Evolutionary conservation across 2,797 vertebrate genomes (phyloP).

Genomic region (Ptychobarbus kaznakovi): DNA sequence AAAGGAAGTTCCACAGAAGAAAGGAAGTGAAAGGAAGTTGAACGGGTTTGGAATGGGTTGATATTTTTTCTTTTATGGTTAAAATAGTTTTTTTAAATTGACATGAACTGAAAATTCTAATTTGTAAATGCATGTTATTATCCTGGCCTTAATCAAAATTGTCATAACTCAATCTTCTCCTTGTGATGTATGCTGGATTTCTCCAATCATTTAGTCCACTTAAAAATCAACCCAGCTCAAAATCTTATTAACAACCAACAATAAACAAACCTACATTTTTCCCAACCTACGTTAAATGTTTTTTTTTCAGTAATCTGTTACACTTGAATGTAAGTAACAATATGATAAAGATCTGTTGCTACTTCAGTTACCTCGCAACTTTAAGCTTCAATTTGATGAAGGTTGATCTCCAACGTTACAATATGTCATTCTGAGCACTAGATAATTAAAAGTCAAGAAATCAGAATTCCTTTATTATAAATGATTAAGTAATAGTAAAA

Average conservation of each 20-base stretch:
- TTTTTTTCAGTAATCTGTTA: background rate
- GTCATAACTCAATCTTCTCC: background rate
- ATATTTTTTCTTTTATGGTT: conserved; percentile 4
- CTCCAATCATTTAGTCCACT: background rate
- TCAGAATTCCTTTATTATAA: background rate
- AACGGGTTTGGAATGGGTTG: background rate
- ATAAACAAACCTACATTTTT: background rate
- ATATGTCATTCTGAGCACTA: background rate
- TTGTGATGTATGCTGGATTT: background rate
- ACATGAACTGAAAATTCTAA: background rate
- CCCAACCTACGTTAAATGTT: background rate
- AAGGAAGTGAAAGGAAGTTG: background rate
- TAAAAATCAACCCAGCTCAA: background rate
- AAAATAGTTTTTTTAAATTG: background rate
- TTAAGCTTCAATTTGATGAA: background rate
- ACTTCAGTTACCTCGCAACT: background rate
- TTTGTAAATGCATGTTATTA: conserved; percentile 12
- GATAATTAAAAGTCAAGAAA: background rate
- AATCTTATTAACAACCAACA: background rate
- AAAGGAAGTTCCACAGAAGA: background rate
- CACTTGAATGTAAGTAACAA: background rate
- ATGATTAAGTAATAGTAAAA: background rate
- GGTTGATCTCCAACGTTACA: background rate
- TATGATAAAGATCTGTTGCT: background rate
- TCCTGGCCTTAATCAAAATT: background rate